Conservation (phyloP, 1,140 invertebrate genomes). For the Solenopsis invicta region DNA sequence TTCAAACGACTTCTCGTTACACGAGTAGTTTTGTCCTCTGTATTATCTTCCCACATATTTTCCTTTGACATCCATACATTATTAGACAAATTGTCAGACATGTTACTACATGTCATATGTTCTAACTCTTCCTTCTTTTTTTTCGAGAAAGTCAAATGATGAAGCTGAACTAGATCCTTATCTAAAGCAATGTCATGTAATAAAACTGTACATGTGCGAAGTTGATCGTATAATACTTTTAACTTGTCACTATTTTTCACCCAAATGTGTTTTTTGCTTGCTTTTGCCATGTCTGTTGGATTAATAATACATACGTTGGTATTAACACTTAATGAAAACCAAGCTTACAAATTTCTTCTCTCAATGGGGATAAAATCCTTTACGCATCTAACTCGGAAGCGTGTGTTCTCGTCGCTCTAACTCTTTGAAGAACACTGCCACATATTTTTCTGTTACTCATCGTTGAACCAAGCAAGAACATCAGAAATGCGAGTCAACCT, state of each 20-base stretch:
- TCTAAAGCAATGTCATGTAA: slow-evolving; percentile 32
- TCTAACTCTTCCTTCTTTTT: background rate
- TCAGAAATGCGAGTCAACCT: background rate
- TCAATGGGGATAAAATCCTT: background rate
- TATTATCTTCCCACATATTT: background rate
- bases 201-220: background rate
- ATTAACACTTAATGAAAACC: background rate
- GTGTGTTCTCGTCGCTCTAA: too few relatives aligned
- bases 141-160: background rate
- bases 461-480: background rate
- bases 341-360: slow-evolving; percentile 5
- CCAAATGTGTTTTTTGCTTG: background rate
- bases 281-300: slow-evolving; percentile 7
- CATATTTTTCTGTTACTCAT: too few relatives aligned
- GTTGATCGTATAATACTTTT: background rate
- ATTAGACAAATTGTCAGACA: background rate
- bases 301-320: background rate
- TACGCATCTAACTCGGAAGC: background rate
- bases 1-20: background rate
- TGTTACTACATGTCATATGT: background rate
- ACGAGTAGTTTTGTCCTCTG: background rate
- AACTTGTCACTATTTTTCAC: background rate
- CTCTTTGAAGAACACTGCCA: background rate
- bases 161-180: background rate
- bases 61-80: background rate